phyloP scores from a whole-genome alignment of 2,888 invertebrate species.

The Tridacna crocea region DNA sequence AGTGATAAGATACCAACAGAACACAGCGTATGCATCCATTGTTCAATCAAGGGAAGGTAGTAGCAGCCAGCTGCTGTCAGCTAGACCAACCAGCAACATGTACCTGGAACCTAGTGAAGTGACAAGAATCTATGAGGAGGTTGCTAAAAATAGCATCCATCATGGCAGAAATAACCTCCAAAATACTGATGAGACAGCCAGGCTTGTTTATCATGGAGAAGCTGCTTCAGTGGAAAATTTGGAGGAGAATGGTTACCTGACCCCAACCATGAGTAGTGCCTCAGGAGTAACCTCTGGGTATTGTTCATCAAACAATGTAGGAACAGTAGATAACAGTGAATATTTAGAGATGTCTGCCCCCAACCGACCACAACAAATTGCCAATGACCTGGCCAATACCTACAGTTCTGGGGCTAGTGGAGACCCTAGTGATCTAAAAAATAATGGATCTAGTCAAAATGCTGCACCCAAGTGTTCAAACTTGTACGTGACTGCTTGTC shows the following conservation, averaged over 20 bases:
- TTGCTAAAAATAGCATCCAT: slow-evolving; percentile 62
- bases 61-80: slow-evolving; percentile 21
- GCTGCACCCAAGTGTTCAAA: slow-evolving; percentile 22
- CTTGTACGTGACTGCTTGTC: slow-evolving; percentile 24
- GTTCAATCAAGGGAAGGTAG: slow-evolving; percentile 35
- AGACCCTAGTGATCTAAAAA: background rate
- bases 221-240: slow-evolving; percentile 40
- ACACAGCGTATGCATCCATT: slow-evolving; percentile 53
- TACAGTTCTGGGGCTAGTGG: slow-evolving; percentile 10
- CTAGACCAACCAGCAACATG: slow-evolving; percentile 66
- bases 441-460: background rate
- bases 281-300: slow-evolving; percentile 48
- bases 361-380: background rate
- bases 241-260: slow-evolving; percentile 27
- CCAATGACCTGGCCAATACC: background rate
- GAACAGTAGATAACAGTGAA: slow-evolving; percentile 28
- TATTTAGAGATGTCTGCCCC: slow-evolving; percentile 58
- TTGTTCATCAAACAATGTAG: slow-evolving; percentile 26
- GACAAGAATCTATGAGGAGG: slow-evolving; percentile 68
- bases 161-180: slow-evolving; percentile 20
- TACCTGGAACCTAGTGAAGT: slow-evolving; percentile 71
- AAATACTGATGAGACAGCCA: slow-evolving; percentile 32
- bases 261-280: slow-evolving; percentile 34
- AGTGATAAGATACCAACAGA: slow-evolving; percentile 49
- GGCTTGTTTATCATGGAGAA: slow-evolving; percentile 44